These are phyloP conservation scores for Zosterops pallidus DNA, from an alignment of 2,113 vertebrate species.

Conservation along the genomic window DNA sequence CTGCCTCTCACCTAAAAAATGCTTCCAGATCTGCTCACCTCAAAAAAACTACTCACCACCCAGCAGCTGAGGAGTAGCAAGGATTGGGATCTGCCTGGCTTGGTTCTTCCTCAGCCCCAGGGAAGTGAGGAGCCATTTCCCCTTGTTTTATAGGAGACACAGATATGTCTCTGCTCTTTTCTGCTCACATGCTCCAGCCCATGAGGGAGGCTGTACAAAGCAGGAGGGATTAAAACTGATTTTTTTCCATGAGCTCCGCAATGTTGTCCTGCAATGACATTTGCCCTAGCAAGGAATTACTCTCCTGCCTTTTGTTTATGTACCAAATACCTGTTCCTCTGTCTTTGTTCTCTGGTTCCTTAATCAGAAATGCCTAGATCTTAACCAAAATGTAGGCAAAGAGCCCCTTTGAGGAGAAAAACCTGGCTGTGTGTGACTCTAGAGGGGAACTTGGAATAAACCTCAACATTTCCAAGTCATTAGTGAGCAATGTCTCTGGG, in stretches of 20 bases:
- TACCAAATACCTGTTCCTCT: not conserved
- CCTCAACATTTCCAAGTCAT: constrained; percentile 34
- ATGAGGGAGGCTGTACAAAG: not conserved
- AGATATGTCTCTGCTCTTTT: not conserved
- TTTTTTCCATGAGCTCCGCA: not conserved
- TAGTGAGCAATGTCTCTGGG: constrained; percentile 16
- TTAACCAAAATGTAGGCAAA: constrained; percentile 42
- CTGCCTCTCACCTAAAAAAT: not conserved
- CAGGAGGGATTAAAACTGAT: not conserved
- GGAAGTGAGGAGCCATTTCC: not conserved
- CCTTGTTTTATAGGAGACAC: not conserved
- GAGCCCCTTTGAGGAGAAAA: not conserved
- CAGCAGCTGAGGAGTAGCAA: not conserved
- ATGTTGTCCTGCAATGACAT: constrained; percentile 5
- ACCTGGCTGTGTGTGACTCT: not conserved
- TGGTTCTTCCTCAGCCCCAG: rapidly evolving
- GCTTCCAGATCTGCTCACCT: not conserved
- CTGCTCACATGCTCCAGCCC: not conserved
- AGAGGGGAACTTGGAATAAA: not conserved
- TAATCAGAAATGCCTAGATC: constrained; percentile 17
- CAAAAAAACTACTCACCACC: not conserved
- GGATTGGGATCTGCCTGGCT: not conserved
- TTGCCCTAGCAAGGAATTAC: constrained; percentile 24
- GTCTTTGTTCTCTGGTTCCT: not conserved
- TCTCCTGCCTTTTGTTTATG: not conserved